Percentiles rank a stretch among this genome's conserved stretches.
Evolutionary conservation across 2,797 vertebrate species (phyloP).

Genomic region (Ceryle rudis): DNA sequence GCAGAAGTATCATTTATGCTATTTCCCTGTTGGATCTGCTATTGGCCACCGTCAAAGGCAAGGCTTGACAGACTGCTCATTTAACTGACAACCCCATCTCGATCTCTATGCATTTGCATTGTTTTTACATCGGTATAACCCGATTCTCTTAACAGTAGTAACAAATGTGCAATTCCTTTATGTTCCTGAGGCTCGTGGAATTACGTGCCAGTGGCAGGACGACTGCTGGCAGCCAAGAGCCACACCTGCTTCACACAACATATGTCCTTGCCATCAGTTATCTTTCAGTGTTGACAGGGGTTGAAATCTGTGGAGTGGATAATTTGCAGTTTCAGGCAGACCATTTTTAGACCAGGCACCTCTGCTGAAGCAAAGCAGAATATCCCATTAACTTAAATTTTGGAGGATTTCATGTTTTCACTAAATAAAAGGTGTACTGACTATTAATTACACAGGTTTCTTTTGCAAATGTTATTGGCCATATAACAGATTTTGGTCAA

Average conservation of each 20-base stretch:
- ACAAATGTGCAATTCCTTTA: neutral
- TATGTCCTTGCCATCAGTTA: neutral
- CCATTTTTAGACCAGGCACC: neutral
- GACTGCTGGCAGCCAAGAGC: neutral
- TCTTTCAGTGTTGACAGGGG: neutral
- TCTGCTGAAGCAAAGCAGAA: neutral
- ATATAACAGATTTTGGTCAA: neutral
- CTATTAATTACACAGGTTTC: neutral
- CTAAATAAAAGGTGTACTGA: neutral
- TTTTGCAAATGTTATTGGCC: neutral
- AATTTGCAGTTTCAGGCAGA: neutral
- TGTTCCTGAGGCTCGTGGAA: neutral
- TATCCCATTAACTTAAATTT: neutral
- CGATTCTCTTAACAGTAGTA: neutral
- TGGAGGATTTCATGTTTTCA: neutral
- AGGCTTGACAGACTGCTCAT: neutral
- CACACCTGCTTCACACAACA: neutral
- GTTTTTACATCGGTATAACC: neutral
- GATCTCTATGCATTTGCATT: neutral
- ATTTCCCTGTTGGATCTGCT: neutral
- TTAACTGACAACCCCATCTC: neutral
- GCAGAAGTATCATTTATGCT: fast-evolving
- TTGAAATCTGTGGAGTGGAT: neutral
- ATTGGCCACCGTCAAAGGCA: fast-evolving
- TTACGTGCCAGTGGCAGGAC: neutral